Conservation (phyloP, 1,140 invertebrate genomes). For the Lordiphosa mommai region DNA sequence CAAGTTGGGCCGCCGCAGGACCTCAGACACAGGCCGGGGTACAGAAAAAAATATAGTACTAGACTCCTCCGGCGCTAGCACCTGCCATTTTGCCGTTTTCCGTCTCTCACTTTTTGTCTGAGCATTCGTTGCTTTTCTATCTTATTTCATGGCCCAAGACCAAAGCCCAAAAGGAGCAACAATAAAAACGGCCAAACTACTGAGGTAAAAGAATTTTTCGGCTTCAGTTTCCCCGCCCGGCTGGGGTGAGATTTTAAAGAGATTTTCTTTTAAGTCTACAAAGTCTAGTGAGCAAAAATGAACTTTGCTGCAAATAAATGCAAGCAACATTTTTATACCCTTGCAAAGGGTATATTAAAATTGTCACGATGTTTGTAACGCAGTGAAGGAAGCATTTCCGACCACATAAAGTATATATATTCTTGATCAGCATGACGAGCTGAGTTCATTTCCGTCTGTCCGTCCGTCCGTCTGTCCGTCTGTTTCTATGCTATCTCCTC, state of each 20-base stretch:
- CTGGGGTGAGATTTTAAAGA: constrained; percentile 11
- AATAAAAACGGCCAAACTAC: constrained; percentile 37
- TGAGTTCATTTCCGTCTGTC: too few relatives aligned
- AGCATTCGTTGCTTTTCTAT: constrained; percentile 16
- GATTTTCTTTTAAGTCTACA: constrained; percentile 11
- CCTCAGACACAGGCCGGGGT: constrained; percentile 36
- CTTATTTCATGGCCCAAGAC: constrained; percentile 31
- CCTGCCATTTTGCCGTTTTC: constrained; percentile 23
- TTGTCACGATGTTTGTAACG: too few relatives aligned
- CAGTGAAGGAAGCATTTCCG: too few relatives aligned
- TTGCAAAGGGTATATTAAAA: too few relatives aligned
- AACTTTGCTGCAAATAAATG: too few relatives aligned
- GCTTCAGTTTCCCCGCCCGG: constrained; percentile 15
- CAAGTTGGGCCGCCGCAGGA: constrained; percentile 66
- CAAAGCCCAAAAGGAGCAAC: constrained; percentile 8
- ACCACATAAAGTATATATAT: too few relatives aligned
- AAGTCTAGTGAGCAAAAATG: constrained; percentile 3
- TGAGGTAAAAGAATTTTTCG: constrained; percentile 30
- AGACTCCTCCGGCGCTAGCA: constrained; percentile 13
- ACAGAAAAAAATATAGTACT: neutral
- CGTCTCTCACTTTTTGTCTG: constrained; percentile 16
- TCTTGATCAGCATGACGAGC: too few relatives aligned
- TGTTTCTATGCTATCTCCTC: too few relatives aligned
- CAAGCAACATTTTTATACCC: too few relatives aligned
- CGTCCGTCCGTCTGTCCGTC: too few relatives aligned